phyloP scores from a whole-genome alignment of 2,113 vertebrate genomes.

The Picathartes gymnocephalus region DNA sequence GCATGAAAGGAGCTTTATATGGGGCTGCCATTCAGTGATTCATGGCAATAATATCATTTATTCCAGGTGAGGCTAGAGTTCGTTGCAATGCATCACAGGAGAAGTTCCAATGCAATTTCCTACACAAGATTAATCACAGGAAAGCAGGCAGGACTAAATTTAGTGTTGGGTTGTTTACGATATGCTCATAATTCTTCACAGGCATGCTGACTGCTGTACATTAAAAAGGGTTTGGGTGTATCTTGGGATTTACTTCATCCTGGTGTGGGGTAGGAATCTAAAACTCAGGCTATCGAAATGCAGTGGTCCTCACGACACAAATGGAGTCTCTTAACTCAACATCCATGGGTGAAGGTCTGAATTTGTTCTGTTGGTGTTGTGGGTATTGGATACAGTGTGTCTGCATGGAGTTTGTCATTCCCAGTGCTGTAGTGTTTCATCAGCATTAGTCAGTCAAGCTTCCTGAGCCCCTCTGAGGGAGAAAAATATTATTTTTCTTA shows the following conservation, averaged over 20 bases:
- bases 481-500: neutral
- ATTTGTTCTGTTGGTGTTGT: neutral
- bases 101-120: slow-evolving; percentile 39
- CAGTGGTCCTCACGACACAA: neutral
- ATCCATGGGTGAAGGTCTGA: neutral
- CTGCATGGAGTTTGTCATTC: neutral
- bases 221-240: neutral
- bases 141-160: slow-evolving; percentile 24
- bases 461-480: neutral
- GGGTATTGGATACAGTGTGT: neutral
- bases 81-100: neutral
- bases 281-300: neutral
- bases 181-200: neutral
- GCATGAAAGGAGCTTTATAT: neutral
- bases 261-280: neutral
- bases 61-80: slow-evolving; percentile 24
- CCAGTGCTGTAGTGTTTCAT: neutral
- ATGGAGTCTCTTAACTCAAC: neutral
- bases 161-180: neutral
- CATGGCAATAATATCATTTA: neutral
- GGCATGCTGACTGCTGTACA: neutral
- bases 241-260: neutral
- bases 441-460: neutral
- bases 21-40: neutral
- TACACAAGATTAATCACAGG: slow-evolving; percentile 30